Evolutionary conservation across 2,797 vertebrate genomes (phyloP).

Genomic region (Sebastes miniatus): DNA sequence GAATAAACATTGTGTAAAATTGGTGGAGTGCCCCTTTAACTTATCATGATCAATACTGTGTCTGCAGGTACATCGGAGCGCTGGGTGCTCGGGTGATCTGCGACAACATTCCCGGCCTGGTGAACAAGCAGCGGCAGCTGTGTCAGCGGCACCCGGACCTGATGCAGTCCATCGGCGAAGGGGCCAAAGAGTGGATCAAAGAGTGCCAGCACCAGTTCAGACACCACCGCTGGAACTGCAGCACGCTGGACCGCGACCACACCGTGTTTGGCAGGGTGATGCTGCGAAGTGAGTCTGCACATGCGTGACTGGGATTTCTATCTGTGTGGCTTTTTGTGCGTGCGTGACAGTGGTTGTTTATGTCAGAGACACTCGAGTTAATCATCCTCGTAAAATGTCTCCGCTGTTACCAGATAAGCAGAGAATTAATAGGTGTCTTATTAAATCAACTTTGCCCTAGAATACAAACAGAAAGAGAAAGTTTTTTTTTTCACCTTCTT

Average conservation of each 20-base stretch:
- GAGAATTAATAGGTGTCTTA: conserved; percentile 63
- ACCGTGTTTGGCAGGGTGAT: conserved; percentile 98
- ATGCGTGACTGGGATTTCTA: conserved; percentile 13
- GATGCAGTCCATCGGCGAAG: conserved; percentile 96
- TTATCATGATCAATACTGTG: not conserved
- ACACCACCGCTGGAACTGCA: conserved; percentile 99
- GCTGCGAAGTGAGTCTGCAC: conserved; percentile 90
- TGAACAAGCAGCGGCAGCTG: conserved; percentile 96
- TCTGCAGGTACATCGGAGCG: conserved; percentile 93
- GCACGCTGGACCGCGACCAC: conserved; percentile 96
- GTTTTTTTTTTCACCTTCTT: conserved; percentile 35
- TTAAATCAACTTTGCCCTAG: conserved; percentile 47
- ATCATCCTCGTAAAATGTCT: conserved; percentile 70
- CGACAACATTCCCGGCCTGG: conserved; percentile 96
- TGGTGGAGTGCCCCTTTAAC: not conserved
- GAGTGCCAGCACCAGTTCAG: conserved; percentile 98
- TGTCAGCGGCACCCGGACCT: conserved; percentile 97
- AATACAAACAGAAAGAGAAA: conserved; percentile 55
- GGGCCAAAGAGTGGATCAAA: conserved; percentile 95
- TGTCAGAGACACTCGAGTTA: conserved; percentile 50
- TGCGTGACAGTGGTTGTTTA: conserved; percentile 56
- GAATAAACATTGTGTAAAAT: not conserved
- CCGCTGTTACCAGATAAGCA: conserved; percentile 46
- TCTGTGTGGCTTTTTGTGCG: conserved; percentile 24
- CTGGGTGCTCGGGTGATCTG: conserved; percentile 97